Evolutionary conservation across 92 coral and sea anemone genomes (phyloP).

Genomic region (Actinernus sp.): DNA sequence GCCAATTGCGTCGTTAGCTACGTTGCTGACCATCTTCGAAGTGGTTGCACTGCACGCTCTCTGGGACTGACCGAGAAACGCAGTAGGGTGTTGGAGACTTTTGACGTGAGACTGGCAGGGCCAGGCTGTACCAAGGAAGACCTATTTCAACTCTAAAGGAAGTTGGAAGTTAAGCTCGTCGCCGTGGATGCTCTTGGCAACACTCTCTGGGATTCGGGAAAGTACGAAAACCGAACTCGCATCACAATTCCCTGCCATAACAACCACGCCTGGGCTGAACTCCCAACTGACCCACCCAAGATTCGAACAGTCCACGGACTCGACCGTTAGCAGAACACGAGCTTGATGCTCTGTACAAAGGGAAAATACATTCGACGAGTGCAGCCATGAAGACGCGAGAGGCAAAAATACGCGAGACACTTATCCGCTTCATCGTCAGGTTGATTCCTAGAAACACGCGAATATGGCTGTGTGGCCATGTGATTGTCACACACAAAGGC

Average conservation of each 20-base stretch:
- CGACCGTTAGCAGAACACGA: conserved; percentile 25
- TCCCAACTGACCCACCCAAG: conserved; percentile 37
- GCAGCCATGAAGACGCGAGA: too few species aligned
- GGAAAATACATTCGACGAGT: too few species aligned
- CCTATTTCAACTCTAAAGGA: conserved; percentile 16
- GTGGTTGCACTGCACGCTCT: conserved; percentile 17
- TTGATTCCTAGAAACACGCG: too few species aligned
- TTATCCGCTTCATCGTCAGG: too few species aligned
- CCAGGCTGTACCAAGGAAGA: conserved; percentile 28
- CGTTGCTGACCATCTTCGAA: conserved; percentile 25
- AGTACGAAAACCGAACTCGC: conserved; percentile 6
- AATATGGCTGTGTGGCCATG: too few species aligned
- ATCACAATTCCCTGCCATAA: conserved; percentile 35
- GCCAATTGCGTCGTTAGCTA: conserved; percentile 40
- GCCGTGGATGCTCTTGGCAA: conserved; percentile 43
- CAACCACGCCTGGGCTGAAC: too few species aligned
- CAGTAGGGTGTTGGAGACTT: conserved; percentile 1
- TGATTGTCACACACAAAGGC: too few species aligned
- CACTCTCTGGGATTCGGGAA: conserved; percentile 44
- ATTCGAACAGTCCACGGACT: conserved; percentile 20
- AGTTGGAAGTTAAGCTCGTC: conserved; percentile 16
- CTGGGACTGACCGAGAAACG: conserved; percentile 40
- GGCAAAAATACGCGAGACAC: too few species aligned
- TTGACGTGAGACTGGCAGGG: conserved; percentile 32
- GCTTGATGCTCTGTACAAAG: neutral